Evolutionary conservation across 1,140 invertebrate species (phyloP).

Genomic region (Eupeodes corollae): DNA sequence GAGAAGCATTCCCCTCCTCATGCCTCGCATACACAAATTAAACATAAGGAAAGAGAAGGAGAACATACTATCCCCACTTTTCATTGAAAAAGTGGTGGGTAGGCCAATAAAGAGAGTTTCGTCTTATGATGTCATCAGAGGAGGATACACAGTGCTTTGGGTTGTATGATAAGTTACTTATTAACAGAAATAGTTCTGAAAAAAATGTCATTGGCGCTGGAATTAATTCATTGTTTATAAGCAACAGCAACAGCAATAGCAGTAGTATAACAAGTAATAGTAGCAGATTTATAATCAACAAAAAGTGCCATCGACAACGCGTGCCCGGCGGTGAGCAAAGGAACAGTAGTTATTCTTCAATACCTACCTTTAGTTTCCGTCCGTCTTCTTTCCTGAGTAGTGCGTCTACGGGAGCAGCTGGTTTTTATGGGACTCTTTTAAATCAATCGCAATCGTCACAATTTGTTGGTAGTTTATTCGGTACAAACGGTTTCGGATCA

Average conservation of each 20-base stretch:
- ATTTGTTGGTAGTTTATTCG: conserved; percentile 61
- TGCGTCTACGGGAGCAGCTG: conserved; percentile 36
- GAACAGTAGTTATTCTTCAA: conserved; percentile 75
- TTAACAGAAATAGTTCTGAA: conserved; percentile 46
- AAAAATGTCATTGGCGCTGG: conserved; percentile 1
- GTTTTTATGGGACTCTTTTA: conserved; percentile 68
- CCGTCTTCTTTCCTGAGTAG: conserved; percentile 61
- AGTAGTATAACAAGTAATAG: not conserved
- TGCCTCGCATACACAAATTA: conserved; percentile 3
- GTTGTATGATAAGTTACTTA: conserved; percentile 80
- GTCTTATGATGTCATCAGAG: conserved; percentile 90
- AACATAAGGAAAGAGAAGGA: conserved; percentile 4
- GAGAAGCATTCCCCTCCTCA: conserved; percentile 3
- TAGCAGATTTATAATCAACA: conserved; percentile 9
- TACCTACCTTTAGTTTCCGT: conserved; percentile 74
- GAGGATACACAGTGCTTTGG: conserved; percentile 80
- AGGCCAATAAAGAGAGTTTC: conserved; percentile 20
- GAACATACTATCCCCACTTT: conserved; percentile 6
- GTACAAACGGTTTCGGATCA: conserved; percentile 59
- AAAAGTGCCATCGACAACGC: conserved; percentile 5
- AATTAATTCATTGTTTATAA: not conserved
- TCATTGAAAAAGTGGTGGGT: conserved; percentile 1
- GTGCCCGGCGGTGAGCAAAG: conserved; percentile 46
- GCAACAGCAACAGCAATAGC: conserved; percentile 3
- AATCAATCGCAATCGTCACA: conserved; percentile 38